Evolutionary conservation across 2,113 vertebrate genomes (phyloP), one percentile per base, ranked within the genome.

Genomic region (Tichodroma muraria): DNA sequence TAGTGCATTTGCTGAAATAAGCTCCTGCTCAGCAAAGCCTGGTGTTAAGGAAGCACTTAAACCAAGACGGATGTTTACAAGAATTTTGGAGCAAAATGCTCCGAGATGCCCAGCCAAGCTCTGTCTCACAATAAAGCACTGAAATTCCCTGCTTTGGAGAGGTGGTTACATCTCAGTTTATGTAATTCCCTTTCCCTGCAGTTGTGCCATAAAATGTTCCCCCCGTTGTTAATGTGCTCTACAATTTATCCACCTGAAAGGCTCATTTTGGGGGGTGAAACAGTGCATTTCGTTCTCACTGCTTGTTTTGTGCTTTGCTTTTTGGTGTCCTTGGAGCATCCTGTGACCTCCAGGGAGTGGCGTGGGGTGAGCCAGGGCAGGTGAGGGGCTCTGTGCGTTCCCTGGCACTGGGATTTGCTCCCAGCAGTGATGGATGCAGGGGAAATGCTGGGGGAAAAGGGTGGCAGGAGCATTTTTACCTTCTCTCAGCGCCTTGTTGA

Each of bases 281-380:
- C 1, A 1, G 10, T 3, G 8, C 6, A 4, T 88, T 93, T 60
- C 0, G 0, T n/a, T 14, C 54, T 6, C 14, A 0, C 11, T 15
- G 42, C 15, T 3, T 11, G 25, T 13, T 61, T 15, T 33, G 63
- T 19, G 71, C 19, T 40, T 31, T 30, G 6, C 1, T 27, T 64
- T 65, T 30, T 3, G 8, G 7, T 38, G 14, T 28, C 24, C 61
- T 54, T n/a, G 52, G 30, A 75, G 52, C 53, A 49, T 28, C 56
- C 57, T 77, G 35, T 66, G 70, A 6, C 7, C 85, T 60, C n/a
- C n/a, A n/a, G n/a, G n/a, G n/a, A n/a, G n/a, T n/a, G n/a, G n/a
- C n/a, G n/a, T 0, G 9, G n/a, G 72, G 13, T 6, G 42, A 88
- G 57, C 4, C 50, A 4, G 69, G 61, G n/a, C 53, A 38, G 19